These are phyloP conservation scores for Hesperia comma DNA, from an alignment of 2,888 invertebrate genomes.

Conservation along the genomic window DNA sequence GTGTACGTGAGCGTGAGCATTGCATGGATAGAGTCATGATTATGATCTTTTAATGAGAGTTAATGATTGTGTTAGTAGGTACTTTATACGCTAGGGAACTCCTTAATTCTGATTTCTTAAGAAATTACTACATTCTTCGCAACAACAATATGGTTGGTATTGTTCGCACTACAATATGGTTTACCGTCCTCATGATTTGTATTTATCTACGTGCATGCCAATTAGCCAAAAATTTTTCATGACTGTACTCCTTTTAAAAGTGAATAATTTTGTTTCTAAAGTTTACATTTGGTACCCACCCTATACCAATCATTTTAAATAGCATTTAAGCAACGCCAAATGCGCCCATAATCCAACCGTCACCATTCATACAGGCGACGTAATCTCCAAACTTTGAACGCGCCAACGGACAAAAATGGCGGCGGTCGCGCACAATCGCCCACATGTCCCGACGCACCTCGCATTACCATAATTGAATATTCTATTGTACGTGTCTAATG, in stretches of 20 bases:
- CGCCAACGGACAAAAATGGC: conserved; percentile 56
- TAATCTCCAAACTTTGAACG: conserved; percentile 56
- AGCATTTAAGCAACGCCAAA: conserved; percentile 13
- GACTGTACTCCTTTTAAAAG: not conserved
- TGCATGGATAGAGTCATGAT: too few species aligned
- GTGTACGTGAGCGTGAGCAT: too few species aligned
- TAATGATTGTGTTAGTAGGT: too few species aligned
- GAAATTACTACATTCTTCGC: too few species aligned
- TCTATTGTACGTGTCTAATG: conserved; percentile 76
- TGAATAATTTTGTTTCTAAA: not conserved
- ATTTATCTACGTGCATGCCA: too few species aligned
- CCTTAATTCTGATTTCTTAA: too few species aligned
- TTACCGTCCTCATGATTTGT: too few species aligned
- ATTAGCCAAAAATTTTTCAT: not conserved
- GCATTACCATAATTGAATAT: conserved; percentile 75
- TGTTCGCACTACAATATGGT: too few species aligned
- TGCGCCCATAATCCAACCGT: conserved; percentile 58
- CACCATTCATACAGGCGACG: conserved; percentile 56
- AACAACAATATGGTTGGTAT: too few species aligned
- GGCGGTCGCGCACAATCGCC: conserved; percentile 65
- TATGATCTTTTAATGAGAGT: too few species aligned
- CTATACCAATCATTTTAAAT: conserved; percentile 8
- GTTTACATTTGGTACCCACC: not conserved
- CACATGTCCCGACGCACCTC: conserved; percentile 60
- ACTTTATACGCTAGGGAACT: too few species aligned